Evolutionary conservation across 1,140 invertebrate species (phyloP).

Genomic region (Drosophila fuyamai): DNA sequence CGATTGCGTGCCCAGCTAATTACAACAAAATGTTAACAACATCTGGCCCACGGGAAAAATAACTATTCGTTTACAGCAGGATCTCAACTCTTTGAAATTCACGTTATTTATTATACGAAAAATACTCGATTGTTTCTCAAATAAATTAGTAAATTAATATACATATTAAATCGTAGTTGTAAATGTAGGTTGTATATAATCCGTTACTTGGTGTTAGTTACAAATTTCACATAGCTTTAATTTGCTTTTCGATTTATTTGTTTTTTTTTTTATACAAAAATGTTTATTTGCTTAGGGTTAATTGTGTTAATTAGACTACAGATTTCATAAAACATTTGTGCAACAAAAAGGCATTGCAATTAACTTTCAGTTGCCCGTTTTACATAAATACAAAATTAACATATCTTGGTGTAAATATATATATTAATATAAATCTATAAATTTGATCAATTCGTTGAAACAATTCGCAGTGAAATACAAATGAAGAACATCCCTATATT

Average conservation of each 20-base stretch:
- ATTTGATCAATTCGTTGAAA: conserved; percentile 71
- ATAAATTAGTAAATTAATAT: conserved; percentile 74
- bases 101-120: conserved; percentile 77
- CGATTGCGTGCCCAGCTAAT: conserved; percentile 66
- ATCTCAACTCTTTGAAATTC: conserved; percentile 46
- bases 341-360: conserved; percentile 81
- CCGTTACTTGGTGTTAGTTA: conserved; percentile 77
- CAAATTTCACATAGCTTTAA: conserved; percentile 59
- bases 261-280: conserved; percentile 64
- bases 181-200: conserved; percentile 59
- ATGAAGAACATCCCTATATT: conserved; percentile 35
- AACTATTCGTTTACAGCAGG: background rate
- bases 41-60: conserved; percentile 40
- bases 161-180: conserved; percentile 43
- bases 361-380: conserved; percentile 48
- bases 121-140: conserved; percentile 71
- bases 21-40: conserved; percentile 56
- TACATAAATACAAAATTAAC: conserved; percentile 75
- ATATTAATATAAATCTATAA: conserved; percentile 59
- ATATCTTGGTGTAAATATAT: conserved; percentile 51
- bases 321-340: conserved; percentile 76
- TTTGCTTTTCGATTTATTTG: conserved; percentile 51
- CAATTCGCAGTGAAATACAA: conserved; percentile 63
- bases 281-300: conserved; percentile 59
- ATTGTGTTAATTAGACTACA: conserved; percentile 75